Evolutionary conservation across 2,797 vertebrate species (phyloP), one percentile per base, ranked within the genome.

Genomic region (Macropodus opercularis): DNA sequence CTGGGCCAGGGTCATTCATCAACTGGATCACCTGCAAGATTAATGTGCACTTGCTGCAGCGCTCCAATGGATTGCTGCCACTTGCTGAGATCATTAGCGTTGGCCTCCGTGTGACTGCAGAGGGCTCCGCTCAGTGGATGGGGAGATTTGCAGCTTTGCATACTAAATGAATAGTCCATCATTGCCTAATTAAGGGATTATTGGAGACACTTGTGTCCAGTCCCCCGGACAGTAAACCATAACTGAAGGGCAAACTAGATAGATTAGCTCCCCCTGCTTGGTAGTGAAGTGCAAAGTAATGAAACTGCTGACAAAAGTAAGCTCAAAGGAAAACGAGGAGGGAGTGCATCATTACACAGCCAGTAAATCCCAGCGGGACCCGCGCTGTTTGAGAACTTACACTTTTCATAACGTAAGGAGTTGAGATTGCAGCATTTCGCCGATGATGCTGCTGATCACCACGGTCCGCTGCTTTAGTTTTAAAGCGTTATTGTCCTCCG

Each of bases 101-200:
- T 83, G 85, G 89, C 88, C 87, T 81, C 78, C 68, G 66, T 80
- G 79, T 81, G 84, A 86, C 87, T 89, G 85, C 84, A 79, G 75
- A 88, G 84, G 83, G 71, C 83, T 80, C 74, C 49, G 69, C 69
- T 80, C 80, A 81, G 75, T 77, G 76, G 80, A 84, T 79, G 85
- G 64, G 63, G 73, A 84, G 88, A 86, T 91, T 83, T 91, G 87
- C 87, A 90, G 90, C 91, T 88, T 92, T 91, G 92, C 90, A 92
- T 93, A 86, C 87, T 89, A 90, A 91, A 91, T 88, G 88, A 92
- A 91, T 69, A 89, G 89, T 91, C 83, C 86, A 92, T 92, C 92
- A 92, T 90, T 77, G 81, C 78, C 90, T 93, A 92, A 93, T 93
- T 94, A 93, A 91, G 85, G 87, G 87, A 91, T 92, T 91, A 91